Conservation (phyloP, 2,797 vertebrate species). For the Poeciliopsis infans region DNA sequence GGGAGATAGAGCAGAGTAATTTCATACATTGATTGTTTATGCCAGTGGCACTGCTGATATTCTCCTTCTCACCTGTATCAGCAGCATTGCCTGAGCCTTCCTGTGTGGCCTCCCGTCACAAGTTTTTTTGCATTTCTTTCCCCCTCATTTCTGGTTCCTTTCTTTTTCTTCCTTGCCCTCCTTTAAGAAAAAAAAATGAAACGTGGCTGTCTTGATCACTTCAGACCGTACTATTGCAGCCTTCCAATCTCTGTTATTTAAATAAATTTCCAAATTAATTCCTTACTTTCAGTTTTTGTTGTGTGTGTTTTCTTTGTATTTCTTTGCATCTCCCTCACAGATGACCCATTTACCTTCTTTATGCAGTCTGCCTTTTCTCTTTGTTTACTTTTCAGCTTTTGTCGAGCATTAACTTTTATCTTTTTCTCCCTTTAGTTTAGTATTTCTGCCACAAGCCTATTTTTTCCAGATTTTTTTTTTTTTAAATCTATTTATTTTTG, state of each 20-base stretch:
- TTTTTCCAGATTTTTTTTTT: conserved; percentile 34
- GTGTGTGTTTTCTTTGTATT: conserved; percentile 13
- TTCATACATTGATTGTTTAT: conserved; percentile 33
- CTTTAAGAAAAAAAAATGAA: conserved; percentile 40
- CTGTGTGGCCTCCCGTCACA: conserved; percentile 14
- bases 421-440: conserved; percentile 35
- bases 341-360: conserved; percentile 36
- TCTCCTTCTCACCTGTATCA: conserved; percentile 39
- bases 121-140: conserved; percentile 6
- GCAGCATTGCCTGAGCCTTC: conserved; percentile 29
- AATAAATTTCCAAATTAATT: conserved; percentile 39
- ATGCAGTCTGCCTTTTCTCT: conserved; percentile 17
- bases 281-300: conserved; percentile 36
- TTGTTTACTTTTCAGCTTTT: conserved; percentile 52
- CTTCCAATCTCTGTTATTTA: conserved; percentile 42
- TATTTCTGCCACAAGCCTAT: conserved; percentile 46
- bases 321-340: conserved; percentile 31
- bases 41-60: conserved; percentile 15
- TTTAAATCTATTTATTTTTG: conserved; percentile 36
- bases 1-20: conserved; percentile 35
- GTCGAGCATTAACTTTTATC: conserved; percentile 53
- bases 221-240: conserved; percentile 43
- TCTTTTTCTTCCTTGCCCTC: background rate
- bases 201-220: conserved; percentile 51
- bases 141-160: background rate